Percentiles rank a stretch among this genome's conserved stretches.
These are phyloP conservation scores for Trididemnum miniatum DNA, from an alignment of 23 tunicate species.

Conservation along the genomic window DNA sequence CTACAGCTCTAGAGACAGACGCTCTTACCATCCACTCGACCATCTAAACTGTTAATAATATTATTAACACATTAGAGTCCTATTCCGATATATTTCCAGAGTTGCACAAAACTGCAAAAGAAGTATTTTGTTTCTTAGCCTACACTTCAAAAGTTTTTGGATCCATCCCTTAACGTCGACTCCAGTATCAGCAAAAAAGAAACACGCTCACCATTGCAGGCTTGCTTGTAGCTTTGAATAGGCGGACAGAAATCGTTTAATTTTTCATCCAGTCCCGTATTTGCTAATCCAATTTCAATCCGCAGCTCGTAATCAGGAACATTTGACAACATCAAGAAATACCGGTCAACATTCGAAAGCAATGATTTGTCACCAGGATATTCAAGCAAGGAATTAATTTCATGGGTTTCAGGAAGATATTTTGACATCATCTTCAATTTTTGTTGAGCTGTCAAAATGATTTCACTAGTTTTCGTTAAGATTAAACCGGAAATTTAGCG, in stretches of 20 bases:
- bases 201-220: constrained; percentile 28
- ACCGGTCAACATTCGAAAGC: constrained; percentile 41
- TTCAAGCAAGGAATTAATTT: constrained; percentile 5
- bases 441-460: constrained; percentile 30
- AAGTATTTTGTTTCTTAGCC: no score
- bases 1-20: no score
- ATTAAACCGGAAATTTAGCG: no score
- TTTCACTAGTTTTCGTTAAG: no score
- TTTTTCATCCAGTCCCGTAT: constrained; percentile 3
- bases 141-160: no score
- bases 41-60: no score
- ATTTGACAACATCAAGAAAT: constrained; percentile 14
- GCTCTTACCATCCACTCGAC: no score
- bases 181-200: no score
- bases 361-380: not conserved
- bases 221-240: not conserved
- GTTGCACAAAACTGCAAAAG: no score
- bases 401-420: constrained; percentile 21
- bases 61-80: no score
- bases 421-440: constrained; percentile 33
- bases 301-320: constrained; percentile 28
- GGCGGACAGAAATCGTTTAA: not conserved
- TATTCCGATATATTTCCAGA: no score
- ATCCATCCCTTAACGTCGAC: no score
- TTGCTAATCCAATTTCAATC: constrained; percentile 52